A percentile compares a stretch with the other conserved stretches of the same genome.
phyloP scores from a whole-genome alignment of 2,797 vertebrate species.

The Perodicticus potto region DNA sequence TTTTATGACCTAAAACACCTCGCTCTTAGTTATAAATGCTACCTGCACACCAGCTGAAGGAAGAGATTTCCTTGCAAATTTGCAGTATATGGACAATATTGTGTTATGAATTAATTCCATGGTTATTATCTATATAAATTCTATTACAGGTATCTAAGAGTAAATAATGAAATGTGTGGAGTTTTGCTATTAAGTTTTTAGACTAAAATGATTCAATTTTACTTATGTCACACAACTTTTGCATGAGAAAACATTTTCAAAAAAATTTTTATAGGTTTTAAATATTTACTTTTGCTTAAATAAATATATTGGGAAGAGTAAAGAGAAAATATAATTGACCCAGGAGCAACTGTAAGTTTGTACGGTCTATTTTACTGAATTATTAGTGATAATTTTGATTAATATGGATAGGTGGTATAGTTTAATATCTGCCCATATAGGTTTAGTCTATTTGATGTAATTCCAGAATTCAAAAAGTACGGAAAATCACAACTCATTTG shows the following conservation, averaged over 20 bases:
- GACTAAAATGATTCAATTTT: not conserved
- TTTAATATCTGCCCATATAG: not conserved
- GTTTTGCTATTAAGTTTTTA: not conserved
- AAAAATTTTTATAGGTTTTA: not conserved
- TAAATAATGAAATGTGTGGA: not conserved
- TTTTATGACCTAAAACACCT: not conserved
- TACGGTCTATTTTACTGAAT: not conserved
- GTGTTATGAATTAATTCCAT: not conserved
- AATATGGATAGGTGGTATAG: not conserved
- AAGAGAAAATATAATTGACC: not conserved
- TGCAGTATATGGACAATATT: not conserved
- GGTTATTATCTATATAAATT: not conserved
- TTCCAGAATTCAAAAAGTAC: not conserved
- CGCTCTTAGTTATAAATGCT: not conserved
- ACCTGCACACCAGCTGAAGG: not conserved
- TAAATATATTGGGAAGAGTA: not conserved
- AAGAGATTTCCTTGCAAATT: not conserved
- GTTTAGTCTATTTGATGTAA: not conserved
- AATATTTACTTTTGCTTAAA: not conserved
- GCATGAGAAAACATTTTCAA: not conserved
- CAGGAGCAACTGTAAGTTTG: not conserved
- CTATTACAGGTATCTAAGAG: not conserved
- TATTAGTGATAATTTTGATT: constrained; percentile 14
- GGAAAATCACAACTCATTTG: not conserved
- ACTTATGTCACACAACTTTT: not conserved